Percentiles rank a stretch among this genome's conserved stretches.
These are phyloP conservation scores for Engraulis encrasicolus DNA, from an alignment of 2,113 vertebrate species.

Conservation along the genomic window DNA sequence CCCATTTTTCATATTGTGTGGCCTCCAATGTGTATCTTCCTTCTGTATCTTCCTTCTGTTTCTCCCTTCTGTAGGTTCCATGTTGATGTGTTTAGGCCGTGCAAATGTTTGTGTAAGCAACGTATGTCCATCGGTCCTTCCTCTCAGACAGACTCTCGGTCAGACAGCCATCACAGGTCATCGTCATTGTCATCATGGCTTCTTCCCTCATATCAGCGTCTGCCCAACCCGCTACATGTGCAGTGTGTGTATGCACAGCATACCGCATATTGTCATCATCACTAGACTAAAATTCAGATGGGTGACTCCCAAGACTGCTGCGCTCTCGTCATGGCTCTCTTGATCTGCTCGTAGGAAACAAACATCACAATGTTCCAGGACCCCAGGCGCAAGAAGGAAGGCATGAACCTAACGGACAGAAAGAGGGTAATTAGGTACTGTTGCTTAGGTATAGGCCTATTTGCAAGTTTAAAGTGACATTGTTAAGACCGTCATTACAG, in stretches of 20 bases:
- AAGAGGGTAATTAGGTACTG: no score
- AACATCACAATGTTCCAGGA: slow-evolving; percentile 98
- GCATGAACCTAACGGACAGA: slow-evolving; percentile 79
- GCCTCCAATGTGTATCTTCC: no score
- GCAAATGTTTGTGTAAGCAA: not conserved
- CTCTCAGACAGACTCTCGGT: not conserved
- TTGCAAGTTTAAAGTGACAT: no score
- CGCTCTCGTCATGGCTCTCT: slow-evolving; percentile 74
- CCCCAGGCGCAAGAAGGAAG: slow-evolving; percentile 90
- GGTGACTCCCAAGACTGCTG: slow-evolving; percentile 78
- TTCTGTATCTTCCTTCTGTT: no score
- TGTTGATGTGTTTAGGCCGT: not conserved
- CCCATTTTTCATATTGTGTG: no score
- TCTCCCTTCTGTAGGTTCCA: no score
- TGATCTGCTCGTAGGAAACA: slow-evolving; percentile 91
- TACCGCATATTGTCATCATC: not conserved
- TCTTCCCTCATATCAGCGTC: not conserved
- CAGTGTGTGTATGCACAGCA: not conserved
- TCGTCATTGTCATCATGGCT: not conserved
- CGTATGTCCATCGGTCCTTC: not conserved
- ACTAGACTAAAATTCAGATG: slow-evolving; percentile 57
- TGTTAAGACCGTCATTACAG: no score
- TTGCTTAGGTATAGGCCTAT: not conserved
- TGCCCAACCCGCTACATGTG: not conserved
- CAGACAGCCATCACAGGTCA: not conserved